Conservation (phyloP, 1,140 invertebrate species). For the Drosophila micromelanica region DNA sequence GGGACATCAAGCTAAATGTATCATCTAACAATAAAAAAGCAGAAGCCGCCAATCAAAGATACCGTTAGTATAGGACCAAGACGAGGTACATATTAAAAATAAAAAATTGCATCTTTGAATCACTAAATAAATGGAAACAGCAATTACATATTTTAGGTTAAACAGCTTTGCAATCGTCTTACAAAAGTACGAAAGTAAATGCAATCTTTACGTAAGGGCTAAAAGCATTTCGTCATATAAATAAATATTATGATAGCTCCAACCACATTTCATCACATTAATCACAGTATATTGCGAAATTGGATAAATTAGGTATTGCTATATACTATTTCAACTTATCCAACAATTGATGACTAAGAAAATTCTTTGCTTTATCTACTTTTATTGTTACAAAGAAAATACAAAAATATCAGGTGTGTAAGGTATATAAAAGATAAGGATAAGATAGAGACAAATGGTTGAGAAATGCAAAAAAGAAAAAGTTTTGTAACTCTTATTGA, state of each 20-base stretch:
- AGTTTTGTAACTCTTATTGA: conserved; percentile 23
- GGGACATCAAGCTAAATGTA: no score
- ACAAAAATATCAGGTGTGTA: not conserved
- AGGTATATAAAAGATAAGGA: not conserved
- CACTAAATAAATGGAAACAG: no score
- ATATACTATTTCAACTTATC: not conserved
- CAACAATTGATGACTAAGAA: not conserved
- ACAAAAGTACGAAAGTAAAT: no score
- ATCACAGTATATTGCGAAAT: not conserved
- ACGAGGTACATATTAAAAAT: no score
- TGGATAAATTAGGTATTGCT: not conserved
- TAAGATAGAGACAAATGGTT: conserved; percentile 8
- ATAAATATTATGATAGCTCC: not conserved
- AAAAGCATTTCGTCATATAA: not conserved
- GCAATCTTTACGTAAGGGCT: not conserved
- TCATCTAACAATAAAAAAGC: no score
- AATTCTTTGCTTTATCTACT: not conserved
- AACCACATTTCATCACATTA: not conserved
- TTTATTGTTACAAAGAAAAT: not conserved
- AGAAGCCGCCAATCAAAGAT: no score
- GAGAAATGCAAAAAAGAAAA: conserved; percentile 5
- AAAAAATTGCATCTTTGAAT: no score
- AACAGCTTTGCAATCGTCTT: no score
- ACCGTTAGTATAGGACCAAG: no score
- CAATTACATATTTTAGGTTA: no score